Evolutionary conservation across 2,888 invertebrate species (phyloP).

Genomic region (Leptarthrus brevirostris): DNA sequence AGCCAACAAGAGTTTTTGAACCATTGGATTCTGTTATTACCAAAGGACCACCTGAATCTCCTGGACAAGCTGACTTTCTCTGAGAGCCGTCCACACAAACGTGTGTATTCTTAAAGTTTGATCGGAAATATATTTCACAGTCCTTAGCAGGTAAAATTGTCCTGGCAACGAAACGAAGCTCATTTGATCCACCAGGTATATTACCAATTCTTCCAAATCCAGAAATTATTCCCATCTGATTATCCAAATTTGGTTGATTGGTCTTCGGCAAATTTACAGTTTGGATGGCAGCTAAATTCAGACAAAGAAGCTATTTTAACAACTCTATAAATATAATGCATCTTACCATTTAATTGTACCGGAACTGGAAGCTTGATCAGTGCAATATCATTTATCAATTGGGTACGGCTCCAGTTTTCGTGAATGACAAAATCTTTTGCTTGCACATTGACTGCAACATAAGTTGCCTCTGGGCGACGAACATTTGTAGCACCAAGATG

Average conservation of each 20-base stretch:
- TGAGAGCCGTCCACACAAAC: not conserved
- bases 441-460: slow-evolving; percentile 15
- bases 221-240: not conserved
- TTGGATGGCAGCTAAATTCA: not conserved
- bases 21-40: not conserved
- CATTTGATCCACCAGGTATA: not conserved
- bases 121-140: not conserved
- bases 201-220: slow-evolving; percentile 20
- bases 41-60: slow-evolving; percentile 39
- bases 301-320: not conserved
- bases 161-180: not conserved
- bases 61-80: not conserved
- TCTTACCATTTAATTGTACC: slow-evolving; percentile 62
- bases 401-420: slow-evolving; percentile 63
- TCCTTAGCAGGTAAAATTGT: not conserved
- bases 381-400: slow-evolving; percentile 64
- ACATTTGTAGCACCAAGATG: slow-evolving; percentile 35
- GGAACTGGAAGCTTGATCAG: slow-evolving; percentile 62
- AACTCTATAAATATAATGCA: no score
- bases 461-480: slow-evolving; percentile 2
- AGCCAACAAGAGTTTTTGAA: slow-evolving; percentile 36
- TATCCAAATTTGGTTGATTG: not conserved
- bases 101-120: not conserved
- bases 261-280: not conserved
- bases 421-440: slow-evolving; percentile 59